Evolutionary conservation across 2,888 invertebrate genomes (phyloP), one percentile per base, ranked within the genome.

Genomic region (Ethmia dodecea): DNA sequence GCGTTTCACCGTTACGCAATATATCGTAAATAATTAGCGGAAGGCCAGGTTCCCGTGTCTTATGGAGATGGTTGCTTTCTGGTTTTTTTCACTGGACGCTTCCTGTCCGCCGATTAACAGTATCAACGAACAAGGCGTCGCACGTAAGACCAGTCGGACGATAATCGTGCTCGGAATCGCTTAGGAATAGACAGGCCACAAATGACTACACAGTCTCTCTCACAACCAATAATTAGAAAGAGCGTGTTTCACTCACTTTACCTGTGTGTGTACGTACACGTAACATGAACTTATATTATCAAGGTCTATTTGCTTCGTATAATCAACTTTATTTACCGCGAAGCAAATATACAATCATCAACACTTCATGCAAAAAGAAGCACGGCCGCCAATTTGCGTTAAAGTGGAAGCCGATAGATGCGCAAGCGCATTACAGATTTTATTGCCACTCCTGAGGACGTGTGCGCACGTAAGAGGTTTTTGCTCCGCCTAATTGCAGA

Each of bases 1-100:
- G 77, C 70, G 79, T 81, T 84, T 83, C 84, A 83, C 86, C 86
- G 86, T 86, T 86, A 86, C 72, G 86, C 75, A 84, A 86, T 84
- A 78, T 79, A 83, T 86, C 77, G 84, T 84, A 79, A 84, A 84
- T 86, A 86, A 86, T 86, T 86, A 84, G 81, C 84, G 86, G 86
- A 86, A 83, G 83, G 74, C 77, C 63, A 81, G 84, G 80, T 81
- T 71, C 80, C 69, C 74, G 86, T 86, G 86, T 86, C 80, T 81
- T 86, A 86, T 86, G 86, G 84, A 67, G 80, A 72, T 71, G 72
- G 61, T 63, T 70, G 60, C 53, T 66, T 73, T 76, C 76, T 70
- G 68, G 79, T 80, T 84, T 80, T 78, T n/a, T 78, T 70, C 62
- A 52, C 68, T 66, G 70, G 66, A 66, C 68, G 58, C 64, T 80